Evolutionary conservation across 2,113 vertebrate genomes (phyloP).

Genomic region (Tragelaphus imberbis): DNA sequence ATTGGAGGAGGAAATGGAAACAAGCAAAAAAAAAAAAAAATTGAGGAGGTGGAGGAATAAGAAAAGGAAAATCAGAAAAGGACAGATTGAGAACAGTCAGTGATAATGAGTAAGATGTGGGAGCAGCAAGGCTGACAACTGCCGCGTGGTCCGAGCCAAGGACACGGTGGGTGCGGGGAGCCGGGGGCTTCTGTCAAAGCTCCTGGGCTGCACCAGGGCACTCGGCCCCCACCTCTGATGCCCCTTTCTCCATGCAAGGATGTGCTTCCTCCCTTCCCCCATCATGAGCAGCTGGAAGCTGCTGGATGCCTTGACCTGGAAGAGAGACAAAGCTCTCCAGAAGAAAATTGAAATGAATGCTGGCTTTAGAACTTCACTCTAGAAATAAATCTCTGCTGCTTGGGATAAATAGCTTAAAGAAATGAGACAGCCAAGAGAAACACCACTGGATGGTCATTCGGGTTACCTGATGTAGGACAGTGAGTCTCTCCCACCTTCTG

Average conservation of each 20-base stretch:
- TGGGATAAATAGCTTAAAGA: not conserved
- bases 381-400: not conserved
- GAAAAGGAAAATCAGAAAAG: conserved; percentile 46
- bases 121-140: conserved; percentile 33
- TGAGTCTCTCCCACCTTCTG: not conserved
- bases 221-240: not conserved
- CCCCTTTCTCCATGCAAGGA: not conserved
- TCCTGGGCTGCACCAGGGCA: not conserved
- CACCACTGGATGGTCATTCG: not conserved
- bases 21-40: not conserved
- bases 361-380: not conserved
- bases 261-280: not conserved
- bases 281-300: not conserved
- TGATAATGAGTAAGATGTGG: conserved; percentile 49
- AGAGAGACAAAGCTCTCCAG: not conserved
- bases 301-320: not conserved
- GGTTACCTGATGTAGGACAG: not conserved
- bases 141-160: conserved; percentile 42
- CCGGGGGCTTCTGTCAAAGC: not conserved
- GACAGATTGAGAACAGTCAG: conserved; percentile 67
- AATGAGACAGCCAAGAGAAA: not conserved
- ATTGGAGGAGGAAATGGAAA: not conserved
- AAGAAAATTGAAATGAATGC: not conserved
- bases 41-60: conserved; percentile 34
- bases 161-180: not conserved